Percentiles rank a stretch among this genome's conserved stretches.
Conservation (phyloP, 2,888 invertebrate species). For the Trachelus stipa region DNA sequence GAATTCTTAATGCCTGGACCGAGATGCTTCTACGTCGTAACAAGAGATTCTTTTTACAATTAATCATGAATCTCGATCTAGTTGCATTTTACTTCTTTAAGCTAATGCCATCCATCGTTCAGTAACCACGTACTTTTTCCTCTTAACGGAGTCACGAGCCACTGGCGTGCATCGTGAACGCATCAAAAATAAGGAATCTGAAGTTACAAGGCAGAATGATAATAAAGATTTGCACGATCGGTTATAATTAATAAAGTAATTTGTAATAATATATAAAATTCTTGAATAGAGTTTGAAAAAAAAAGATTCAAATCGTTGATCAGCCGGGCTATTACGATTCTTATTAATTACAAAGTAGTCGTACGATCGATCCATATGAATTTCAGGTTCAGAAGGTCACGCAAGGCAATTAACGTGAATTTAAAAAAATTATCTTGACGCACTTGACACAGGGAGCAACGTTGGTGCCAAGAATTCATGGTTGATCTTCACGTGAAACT, state of each 20-base stretch:
- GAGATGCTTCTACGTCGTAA: background rate
- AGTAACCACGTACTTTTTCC: background rate
- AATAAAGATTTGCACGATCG: background rate
- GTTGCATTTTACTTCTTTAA: background rate
- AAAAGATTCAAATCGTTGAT: background rate
- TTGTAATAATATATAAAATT: background rate
- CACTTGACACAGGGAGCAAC: background rate
- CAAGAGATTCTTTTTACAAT: background rate
- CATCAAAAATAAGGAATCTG: background rate
- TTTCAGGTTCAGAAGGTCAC: background rate
- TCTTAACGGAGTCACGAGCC: background rate
- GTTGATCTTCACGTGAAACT: background rate
- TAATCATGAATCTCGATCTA: background rate
- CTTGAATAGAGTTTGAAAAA: background rate
- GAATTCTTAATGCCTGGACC: background rate
- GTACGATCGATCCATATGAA: background rate
- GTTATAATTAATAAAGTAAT: background rate
- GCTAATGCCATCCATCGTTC: background rate
- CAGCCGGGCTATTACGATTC: background rate
- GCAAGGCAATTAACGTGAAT: background rate
- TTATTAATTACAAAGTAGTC: background rate
- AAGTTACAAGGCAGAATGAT: background rate
- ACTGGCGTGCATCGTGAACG: background rate
- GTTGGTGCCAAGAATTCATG: too few relatives aligned
- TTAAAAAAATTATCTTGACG: background rate